These are phyloP conservation scores for Phlogophora meticulosa DNA, from an alignment of 2,888 invertebrate species.

Conservation along the genomic window DNA sequence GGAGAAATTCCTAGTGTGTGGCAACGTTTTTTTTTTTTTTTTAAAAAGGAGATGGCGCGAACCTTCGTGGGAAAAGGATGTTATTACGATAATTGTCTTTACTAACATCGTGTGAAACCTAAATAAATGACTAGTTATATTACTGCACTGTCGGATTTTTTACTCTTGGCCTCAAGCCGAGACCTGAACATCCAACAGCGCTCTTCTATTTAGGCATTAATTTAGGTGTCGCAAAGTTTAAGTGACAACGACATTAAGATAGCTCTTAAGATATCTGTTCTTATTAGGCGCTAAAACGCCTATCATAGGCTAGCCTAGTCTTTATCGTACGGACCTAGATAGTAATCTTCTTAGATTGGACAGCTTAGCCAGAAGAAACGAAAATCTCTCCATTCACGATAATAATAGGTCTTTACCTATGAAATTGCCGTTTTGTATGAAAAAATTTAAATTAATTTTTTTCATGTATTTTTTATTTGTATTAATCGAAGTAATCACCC, in stretches of 20 bases:
- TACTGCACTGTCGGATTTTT: too few relatives aligned
- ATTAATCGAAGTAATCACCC: too few relatives aligned
- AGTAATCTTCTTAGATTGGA: constrained; percentile 40
- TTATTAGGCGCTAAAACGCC: constrained; percentile 15
- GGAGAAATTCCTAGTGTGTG: too few relatives aligned
- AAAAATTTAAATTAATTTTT: too few relatives aligned
- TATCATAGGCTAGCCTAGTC: not conserved
- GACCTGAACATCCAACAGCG: not conserved
- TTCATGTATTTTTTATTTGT: too few relatives aligned
- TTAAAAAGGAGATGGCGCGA: too few relatives aligned
- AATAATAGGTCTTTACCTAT: too few relatives aligned
- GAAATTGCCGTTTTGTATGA: too few relatives aligned
- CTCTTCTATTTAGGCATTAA: not conserved
- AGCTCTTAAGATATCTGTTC: constrained; percentile 27
- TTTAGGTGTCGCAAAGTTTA: not conserved
- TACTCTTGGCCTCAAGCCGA: too few relatives aligned
- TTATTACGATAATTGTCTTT: too few relatives aligned
- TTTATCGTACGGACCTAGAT: constrained; percentile 12
- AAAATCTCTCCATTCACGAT: not conserved
- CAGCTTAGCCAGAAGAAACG: not conserved
- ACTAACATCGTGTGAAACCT: not conserved
- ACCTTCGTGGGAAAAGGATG: too few relatives aligned
- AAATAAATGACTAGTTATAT: not conserved
- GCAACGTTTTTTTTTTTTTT: too few relatives aligned
- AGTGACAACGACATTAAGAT: constrained; percentile 8